phyloP scores from a whole-genome alignment of 2,113 vertebrate species.

The Zeus faber region DNA sequence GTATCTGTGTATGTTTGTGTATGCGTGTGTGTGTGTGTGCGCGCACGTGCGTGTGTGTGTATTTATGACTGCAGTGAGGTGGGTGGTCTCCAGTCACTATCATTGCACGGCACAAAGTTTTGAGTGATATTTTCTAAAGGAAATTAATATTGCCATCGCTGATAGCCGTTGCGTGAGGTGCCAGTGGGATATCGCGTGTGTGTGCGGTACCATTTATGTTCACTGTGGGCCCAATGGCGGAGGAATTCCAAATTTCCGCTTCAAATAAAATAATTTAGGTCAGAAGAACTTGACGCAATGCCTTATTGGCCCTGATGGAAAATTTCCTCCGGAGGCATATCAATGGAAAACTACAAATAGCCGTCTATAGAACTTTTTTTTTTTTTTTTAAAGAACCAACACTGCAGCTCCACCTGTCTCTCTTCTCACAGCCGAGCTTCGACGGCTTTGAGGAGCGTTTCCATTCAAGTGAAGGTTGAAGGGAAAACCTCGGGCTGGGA shows the following conservation, averaged over 20 bases:
- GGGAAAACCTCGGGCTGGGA: slow-evolving; percentile 28
- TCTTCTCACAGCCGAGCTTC: slow-evolving; percentile 35
- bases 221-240: background rate
- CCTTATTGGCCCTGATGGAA: too few species aligned
- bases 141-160: slow-evolving; percentile 81
- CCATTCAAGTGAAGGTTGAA: slow-evolving; percentile 31
- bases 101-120: slow-evolving; percentile 75
- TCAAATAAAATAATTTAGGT: too few species aligned
- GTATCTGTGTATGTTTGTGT: slow-evolving; percentile 20
- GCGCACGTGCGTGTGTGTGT: slow-evolving; percentile 51
- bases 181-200: slow-evolving; percentile 15
- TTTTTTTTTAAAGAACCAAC: background rate
- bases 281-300: too few species aligned
- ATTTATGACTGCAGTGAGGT: slow-evolving; percentile 60
- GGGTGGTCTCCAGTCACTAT: slow-evolving; percentile 88
- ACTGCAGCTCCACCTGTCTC: slow-evolving; percentile 16
- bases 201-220: slow-evolving; percentile 15
- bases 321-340: slow-evolving; percentile 11
- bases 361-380: background rate
- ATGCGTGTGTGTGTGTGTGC: slow-evolving; percentile 27
- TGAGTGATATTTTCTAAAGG: slow-evolving; percentile 88
- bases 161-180: slow-evolving; percentile 48
- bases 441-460: slow-evolving; percentile 44
- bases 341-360: slow-evolving; percentile 5
- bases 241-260: slow-evolving; percentile 35